Evolutionary conservation across 2,797 vertebrate species (phyloP).

Genomic region (Capromys pilorides): DNA sequence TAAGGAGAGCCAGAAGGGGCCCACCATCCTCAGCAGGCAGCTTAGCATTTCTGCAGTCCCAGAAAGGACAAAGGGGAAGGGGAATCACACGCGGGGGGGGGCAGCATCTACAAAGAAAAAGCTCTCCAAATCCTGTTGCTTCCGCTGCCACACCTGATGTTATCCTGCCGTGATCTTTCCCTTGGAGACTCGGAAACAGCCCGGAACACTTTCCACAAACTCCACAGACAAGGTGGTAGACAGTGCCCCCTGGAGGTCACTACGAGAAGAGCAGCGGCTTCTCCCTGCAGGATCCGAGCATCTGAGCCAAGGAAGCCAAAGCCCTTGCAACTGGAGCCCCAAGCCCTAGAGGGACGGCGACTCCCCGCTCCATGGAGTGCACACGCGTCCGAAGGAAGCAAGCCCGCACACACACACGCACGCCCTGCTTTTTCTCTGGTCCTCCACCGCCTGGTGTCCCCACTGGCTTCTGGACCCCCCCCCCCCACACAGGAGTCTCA

Average conservation of each 20-base stretch:
- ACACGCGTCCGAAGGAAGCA: neutral
- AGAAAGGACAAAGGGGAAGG: neutral
- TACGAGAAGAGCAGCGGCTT: neutral
- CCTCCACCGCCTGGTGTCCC: neutral
- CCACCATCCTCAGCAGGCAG: neutral
- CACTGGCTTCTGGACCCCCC: neutral
- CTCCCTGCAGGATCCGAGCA: neutral
- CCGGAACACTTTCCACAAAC: too few relatives aligned
- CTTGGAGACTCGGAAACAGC: neutral
- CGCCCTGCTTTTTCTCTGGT: neutral
- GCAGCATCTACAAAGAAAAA: neutral
- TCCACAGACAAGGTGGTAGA: neutral
- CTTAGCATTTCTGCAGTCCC: neutral
- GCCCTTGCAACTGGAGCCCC: neutral
- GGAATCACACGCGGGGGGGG: neutral
- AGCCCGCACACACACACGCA: too few relatives aligned
- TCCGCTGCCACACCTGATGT: neutral
- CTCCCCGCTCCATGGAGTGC: neutral
- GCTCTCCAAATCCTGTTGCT: neutral
- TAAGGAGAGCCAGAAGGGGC: neutral
- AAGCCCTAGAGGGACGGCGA: neutral
- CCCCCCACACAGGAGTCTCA: neutral
- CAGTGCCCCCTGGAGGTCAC: constrained; percentile 15
- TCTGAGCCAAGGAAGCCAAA: neutral
- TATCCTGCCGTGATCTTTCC: neutral